phyloP scores from a whole-genome alignment of 2,888 invertebrate species.

The Poecilus cupreus region DNA sequence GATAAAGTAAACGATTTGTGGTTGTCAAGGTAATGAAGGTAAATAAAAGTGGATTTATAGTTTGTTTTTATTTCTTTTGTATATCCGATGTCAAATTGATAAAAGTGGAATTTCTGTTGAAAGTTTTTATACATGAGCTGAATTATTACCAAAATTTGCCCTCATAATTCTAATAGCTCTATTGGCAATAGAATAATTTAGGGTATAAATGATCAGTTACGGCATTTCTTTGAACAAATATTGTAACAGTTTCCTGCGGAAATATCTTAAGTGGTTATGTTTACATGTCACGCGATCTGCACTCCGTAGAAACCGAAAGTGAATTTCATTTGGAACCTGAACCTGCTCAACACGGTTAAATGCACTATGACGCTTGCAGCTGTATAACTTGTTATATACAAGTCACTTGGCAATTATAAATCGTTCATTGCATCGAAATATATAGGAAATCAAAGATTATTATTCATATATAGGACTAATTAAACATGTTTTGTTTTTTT shows the following conservation, averaged over 20 bases:
- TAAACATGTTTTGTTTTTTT: not conserved
- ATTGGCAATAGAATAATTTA: too few species aligned
- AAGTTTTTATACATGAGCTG: too few species aligned
- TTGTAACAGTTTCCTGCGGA: slow-evolving; percentile 27
- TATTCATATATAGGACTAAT: not conserved
- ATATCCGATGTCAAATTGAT: too few species aligned
- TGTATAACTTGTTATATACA: not conserved
- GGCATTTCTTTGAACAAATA: slow-evolving; percentile 14
- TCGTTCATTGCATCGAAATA: not conserved
- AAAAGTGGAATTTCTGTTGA: too few species aligned
- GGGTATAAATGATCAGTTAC: not conserved
- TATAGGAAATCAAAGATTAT: not conserved
- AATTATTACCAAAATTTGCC: too few species aligned
- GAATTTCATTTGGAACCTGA: slow-evolving; percentile 14
- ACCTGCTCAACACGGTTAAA: slow-evolving; percentile 3
- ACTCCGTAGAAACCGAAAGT: slow-evolving; percentile 18
- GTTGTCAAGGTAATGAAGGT: too few species aligned
- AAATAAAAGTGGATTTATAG: too few species aligned
- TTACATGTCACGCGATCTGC: slow-evolving; percentile 26
- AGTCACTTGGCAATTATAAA: not conserved
- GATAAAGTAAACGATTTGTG: too few species aligned
- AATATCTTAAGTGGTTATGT: slow-evolving; percentile 26
- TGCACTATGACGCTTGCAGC: not conserved
- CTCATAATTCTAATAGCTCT: too few species aligned
- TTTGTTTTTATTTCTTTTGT: too few species aligned